A percentile compares a stretch with the other conserved stretches of the same genome.
phyloP scores from a whole-genome alignment of 2,797 vertebrate species.

The Diplodus puntazzo region DNA sequence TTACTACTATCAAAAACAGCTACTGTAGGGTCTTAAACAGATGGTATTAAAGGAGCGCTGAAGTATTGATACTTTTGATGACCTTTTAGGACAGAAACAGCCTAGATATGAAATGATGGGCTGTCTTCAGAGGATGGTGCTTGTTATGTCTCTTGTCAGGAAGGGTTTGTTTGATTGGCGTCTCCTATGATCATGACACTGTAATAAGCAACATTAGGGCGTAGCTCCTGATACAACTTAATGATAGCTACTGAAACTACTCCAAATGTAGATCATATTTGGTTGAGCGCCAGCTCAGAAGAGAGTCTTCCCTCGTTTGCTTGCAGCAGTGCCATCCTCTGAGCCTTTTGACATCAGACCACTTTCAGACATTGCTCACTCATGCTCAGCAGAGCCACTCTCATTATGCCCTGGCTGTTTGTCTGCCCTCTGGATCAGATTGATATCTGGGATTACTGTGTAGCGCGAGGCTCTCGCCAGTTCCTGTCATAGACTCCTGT shows the following conservation, averaged over 20 bases:
- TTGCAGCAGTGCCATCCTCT: slow-evolving; percentile 37
- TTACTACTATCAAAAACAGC: too few species aligned
- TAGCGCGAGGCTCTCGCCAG: slow-evolving; percentile 52
- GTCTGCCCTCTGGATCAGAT: slow-evolving; percentile 69
- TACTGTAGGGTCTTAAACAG: too few species aligned
- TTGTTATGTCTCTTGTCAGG: slow-evolving; percentile 34
- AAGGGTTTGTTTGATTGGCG: slow-evolving; percentile 26
- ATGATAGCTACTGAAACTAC: not conserved
- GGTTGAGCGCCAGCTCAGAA: slow-evolving; percentile 3
- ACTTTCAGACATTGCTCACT: slow-evolving; percentile 54
- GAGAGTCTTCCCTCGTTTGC: slow-evolving; percentile 4
- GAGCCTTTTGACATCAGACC: slow-evolving; percentile 37
- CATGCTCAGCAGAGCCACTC: slow-evolving; percentile 47
- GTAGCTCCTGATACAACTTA: slow-evolving; percentile 4
- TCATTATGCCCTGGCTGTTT: slow-evolving; percentile 44
- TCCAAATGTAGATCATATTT: slow-evolving; percentile 11
- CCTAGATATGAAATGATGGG: slow-evolving; percentile 41
- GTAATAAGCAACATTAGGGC: slow-evolving; percentile 20
- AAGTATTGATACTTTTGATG: too few species aligned
- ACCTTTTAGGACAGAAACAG: slow-evolving; percentile 10
- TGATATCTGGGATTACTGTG: slow-evolving; percentile 71
- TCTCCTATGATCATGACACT: slow-evolving; percentile 16
- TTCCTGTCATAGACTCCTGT: slow-evolving; percentile 74
- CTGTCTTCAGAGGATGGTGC: slow-evolving; percentile 6
- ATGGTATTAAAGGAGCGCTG: too few species aligned